Evolutionary conservation across 2,113 vertebrate species (phyloP), one percentile per base, ranked within the genome.

Genomic region (Cacatua alba): DNA sequence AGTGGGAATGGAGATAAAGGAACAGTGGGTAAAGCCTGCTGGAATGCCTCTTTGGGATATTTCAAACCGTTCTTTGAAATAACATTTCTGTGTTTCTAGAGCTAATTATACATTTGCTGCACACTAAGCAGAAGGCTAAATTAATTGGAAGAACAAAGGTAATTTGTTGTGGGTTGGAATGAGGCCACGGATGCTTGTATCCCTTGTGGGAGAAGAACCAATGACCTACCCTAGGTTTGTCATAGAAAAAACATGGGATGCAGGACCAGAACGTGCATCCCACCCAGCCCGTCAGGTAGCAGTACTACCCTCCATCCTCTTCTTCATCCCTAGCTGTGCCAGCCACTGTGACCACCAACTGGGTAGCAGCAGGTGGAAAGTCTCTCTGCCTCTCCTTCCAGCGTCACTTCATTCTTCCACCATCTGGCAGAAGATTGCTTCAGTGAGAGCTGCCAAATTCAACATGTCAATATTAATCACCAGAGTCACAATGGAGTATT

Each of bases 91-190:
- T 78, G 88, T 94, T 96, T 90, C 68, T 76, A 64, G 44, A 90
- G 75, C 93, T 96, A 92, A 94, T 94, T 96, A 93, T 76, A 43
- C 69, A 86, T 85, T 92, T 92, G 91, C 83, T 59, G 8, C 91
- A 72, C 88, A 41, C 91, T 84, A 95, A 96, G 95, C 89, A 94
- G 93, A 82, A 94, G 86, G 88, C 88, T 88, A 84, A 95, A 97
- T 96, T 95, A 96, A 96, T 93, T 96, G 86, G 81, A 79, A 97
- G 95, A 97, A 93, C 97, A 97, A 95, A 94, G 89, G 89, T 91
- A 87, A 95, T 97, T 97, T 94, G 84, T 82, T 92, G 62, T 1
- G 5, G 78, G 52, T 68, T 97, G 96, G 87, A 96, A 68, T 1
- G 33, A 90, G 80, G 91, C 96, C 95, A 82, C 1, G 13, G 52